Base-by-base conservation (phyloP, 2,797 vertebrate species). In the Atherinosoma microstoma region DNA sequence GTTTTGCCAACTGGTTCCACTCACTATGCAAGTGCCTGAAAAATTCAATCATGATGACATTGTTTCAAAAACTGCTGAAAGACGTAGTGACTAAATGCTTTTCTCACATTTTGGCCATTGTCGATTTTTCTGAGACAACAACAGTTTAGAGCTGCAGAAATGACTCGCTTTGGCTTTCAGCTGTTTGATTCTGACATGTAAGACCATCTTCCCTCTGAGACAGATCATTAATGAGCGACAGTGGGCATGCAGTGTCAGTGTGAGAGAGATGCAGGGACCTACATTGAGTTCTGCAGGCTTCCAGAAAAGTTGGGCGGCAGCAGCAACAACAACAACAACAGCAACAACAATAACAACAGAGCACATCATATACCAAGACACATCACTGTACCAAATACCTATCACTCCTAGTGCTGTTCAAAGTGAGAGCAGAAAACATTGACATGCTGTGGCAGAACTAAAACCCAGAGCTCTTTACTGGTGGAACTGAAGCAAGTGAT, bases 241-340 rank as follows among this genome's bases (percentile, higher is more conserved):
- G 75, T 75, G 66, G 76, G 79, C 85, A 88, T 90, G 89, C 87
- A 90, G 84, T 88, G 82, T 89, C 77, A 86, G 84, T 87, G 84
- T 78, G 77, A 85, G 75, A 91, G 81, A 88, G 79, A 87, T 79
- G 78, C 83, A 76, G 83, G 89, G 84, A 95, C 95, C 93, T 95
- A 95, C 94, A 79, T 94, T 93, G 91, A 90, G 87, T 89, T 95
- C 95, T 91, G 93, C 88, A 53, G 93, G 93, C 94, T 95, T 95
- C 94, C 94, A 88, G 89, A 88, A 92, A 91, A 75, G 89, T 90
- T 89, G 90, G 86, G 92, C 87, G 85, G 90, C 89, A 89, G 92
- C 93, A 94, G 89, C 88, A 94, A 88, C 78, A 87, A 89, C 78
- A 89, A 89, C 82, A 88, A 93, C 82, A 86, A 73, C 64, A 91